Evolutionary conservation across 1,140 invertebrate genomes (phyloP), one percentile per base, ranked within the genome.

Genomic region (Rhysida immarginata): DNA sequence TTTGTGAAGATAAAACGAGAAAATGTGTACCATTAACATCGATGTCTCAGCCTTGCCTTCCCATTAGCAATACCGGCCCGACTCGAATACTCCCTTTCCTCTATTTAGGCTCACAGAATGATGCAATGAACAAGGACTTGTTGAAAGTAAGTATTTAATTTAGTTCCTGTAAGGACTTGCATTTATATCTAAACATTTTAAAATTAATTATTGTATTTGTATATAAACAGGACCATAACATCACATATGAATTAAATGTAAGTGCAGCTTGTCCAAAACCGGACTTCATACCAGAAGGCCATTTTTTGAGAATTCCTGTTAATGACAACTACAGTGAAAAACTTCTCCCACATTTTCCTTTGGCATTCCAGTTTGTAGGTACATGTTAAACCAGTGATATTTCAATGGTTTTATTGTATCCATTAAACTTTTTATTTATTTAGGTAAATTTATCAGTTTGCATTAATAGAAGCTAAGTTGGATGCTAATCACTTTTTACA

Each of bases 281-380:
- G 2, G 69, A 76, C 18, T 75, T 74, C 62, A 70, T 81, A 55
- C 64, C 70, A 56, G 75, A 78, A 27, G 67, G 71, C 42, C 74
- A 81, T 65, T 81, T 81, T 63, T 60, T 78, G 61, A 72, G 79
- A 60, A 77, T 81, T 65, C 74, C 79, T 52, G 75, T 81, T 54
- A 77, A 78, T 59, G 80, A 81, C 66, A 77, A 74, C 61, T 77
- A 78, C 63, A 71, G 69, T 61, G 80, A 78, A 57, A 78, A 78
- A 62, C 64, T 81, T 26, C 59, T 75, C 48, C 75, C 78, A 27
- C 72, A 76, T 63, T 82, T 81, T 63, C 64, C 73, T 29, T 67
- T 74, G 63, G 77, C 80, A 57, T 81, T 76, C 65, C 72, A 79
- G 61, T 81, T 81, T 68, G 65, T 81, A 56, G 79, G 79, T 80